These are phyloP conservation scores for Sarcophaga bullata DNA, from an alignment of 1,140 invertebrate genomes.

Conservation along the genomic window DNA sequence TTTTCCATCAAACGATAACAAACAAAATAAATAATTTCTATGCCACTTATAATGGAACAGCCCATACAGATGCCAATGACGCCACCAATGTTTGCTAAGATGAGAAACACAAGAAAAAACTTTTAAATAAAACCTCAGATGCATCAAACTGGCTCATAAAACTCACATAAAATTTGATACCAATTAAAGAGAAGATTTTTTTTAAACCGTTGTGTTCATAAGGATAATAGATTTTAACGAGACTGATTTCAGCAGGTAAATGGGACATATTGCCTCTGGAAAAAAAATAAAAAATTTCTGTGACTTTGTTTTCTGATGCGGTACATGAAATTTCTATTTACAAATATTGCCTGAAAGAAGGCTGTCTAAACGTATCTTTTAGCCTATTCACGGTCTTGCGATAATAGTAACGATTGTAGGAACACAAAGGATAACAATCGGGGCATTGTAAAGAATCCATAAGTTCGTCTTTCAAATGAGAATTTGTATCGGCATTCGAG, in stretches of 20 bases:
- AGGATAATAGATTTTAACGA: constrained; percentile 39
- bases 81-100: constrained; percentile 40
- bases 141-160: neutral
- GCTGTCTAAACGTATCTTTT: neutral
- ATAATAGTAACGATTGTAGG: constrained; percentile 23
- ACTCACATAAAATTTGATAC: constrained; percentile 44
- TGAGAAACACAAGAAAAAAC: neutral
- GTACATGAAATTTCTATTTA: neutral
- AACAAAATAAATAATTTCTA: constrained; percentile 43
- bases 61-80: constrained; percentile 42
- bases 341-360: constrained; percentile 1
- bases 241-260: neutral
- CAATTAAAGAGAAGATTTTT: constrained; percentile 42
- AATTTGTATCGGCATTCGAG: neutral
- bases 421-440: constrained; percentile 33
- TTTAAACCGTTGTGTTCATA: neutral
- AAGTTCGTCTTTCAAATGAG: neutral
- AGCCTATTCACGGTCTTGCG: neutral
- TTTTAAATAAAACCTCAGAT: neutral
- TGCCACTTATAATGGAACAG: constrained; percentile 42
- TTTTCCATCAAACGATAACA: constrained; percentile 19
- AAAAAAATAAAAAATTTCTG: neutral
- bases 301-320: neutral
- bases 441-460: constrained; percentile 11
- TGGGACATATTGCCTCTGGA: neutral